Evolutionary conservation across 2,797 vertebrate genomes (phyloP).

Genomic region (Gobio occitaniae): DNA sequence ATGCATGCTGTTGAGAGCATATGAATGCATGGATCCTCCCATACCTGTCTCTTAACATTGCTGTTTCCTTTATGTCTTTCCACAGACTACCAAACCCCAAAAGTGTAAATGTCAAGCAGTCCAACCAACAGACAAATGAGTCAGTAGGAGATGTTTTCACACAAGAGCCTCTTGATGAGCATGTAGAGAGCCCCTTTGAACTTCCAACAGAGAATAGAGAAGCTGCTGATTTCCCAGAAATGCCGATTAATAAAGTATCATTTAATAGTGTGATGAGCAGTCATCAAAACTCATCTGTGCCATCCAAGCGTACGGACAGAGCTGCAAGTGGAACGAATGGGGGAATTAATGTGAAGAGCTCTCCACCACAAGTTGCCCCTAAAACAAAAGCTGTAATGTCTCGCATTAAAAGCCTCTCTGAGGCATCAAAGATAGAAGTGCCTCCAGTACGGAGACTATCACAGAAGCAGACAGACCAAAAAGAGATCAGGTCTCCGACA

Average conservation of each 20-base stretch:
- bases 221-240: constrained; percentile 67
- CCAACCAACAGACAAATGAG: constrained; percentile 61
- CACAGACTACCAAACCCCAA: constrained; percentile 67
- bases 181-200: constrained; percentile 58
- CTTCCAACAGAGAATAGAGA: constrained; percentile 65
- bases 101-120: constrained; percentile 63
- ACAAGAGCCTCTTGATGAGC: constrained; percentile 72
- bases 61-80: constrained; percentile 9
- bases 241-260: constrained; percentile 67
- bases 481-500: constrained; percentile 57
- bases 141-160: constrained; percentile 79
- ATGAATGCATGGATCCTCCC: constrained; percentile 1
- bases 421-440: constrained; percentile 53
- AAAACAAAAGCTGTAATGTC: constrained; percentile 65
- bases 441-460: constrained; percentile 57
- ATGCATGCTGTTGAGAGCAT: background rate
- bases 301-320: constrained; percentile 62
- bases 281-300: constrained; percentile 64
- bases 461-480: constrained; percentile 59
- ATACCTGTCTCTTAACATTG: constrained; percentile 21
- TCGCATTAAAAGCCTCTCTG: constrained; percentile 65
- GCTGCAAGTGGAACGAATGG: constrained; percentile 52
- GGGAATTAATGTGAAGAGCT: constrained; percentile 60
- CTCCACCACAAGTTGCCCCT: constrained; percentile 63
- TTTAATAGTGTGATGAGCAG: constrained; percentile 49